These are phyloP conservation scores for Pluvialis apricaria DNA, from an alignment of 2,113 vertebrate genomes.

Conservation along the genomic window DNA sequence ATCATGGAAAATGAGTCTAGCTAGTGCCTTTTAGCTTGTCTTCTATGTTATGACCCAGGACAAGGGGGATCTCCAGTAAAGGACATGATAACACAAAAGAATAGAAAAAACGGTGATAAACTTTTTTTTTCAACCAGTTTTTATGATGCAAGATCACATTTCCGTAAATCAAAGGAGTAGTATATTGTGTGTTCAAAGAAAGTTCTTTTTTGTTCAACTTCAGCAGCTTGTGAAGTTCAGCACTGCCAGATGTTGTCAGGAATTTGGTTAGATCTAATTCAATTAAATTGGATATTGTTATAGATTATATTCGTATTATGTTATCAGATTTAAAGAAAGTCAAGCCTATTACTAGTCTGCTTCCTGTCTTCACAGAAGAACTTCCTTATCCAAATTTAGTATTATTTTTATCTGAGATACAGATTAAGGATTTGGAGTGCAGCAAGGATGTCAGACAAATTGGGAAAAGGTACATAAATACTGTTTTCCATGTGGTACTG, in stretches of 20 bases:
- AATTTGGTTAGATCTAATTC: neutral
- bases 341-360: no score
- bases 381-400: neutral
- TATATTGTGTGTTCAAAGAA: neutral
- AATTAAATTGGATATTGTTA: neutral
- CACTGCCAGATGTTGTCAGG: neutral
- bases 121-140: neutral
- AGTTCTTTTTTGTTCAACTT: neutral
- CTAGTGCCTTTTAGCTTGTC: no score
- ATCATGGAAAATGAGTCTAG: neutral
- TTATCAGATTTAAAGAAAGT: no score
- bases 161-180: neutral
- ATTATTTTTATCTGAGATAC: neutral
- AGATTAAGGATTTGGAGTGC: neutral
- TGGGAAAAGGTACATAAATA: neutral
- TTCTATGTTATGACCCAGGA: no score
- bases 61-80: no score
- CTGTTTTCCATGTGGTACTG: neutral
- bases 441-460: neutral
- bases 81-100: no score
- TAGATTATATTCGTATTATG: neutral
- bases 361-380: neutral
- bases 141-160: neutral
- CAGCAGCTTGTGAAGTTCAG: neutral
- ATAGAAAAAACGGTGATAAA: neutral